Evolutionary conservation across 2,888 invertebrate genomes (phyloP), one percentile per base, ranked within the genome.

Genomic region (Mesorhabditis belari): DNA sequence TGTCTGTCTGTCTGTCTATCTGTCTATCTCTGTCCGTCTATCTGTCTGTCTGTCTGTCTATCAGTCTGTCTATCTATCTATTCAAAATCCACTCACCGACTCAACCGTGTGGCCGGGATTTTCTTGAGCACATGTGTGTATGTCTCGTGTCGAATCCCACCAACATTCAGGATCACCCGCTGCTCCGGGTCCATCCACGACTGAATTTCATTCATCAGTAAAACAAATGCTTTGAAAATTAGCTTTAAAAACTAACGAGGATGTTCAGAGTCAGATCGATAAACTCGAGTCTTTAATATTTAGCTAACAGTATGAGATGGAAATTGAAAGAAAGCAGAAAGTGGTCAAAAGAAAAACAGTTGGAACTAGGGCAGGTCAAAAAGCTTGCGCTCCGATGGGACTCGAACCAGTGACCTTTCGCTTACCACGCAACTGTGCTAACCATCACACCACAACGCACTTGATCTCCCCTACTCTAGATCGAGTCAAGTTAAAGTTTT

Each of bases 111-210:
- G 73, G 91, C 91, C 21, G 91, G 90, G 77, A 91, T 91, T 84
- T 91, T 91, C 85, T 90, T 91, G 70, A 91, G 85, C 49, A 90
- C 83, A 57, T 84, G 83, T 63, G 83, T 83, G 73, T 77, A 84
- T n/a, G 84, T 85, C 75, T 84, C 84, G 77, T 86, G 89, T 84
- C 90, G 87, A 82, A 92, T 91, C 69, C 92, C 92, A 70, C 92
- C 92, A 81, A 92, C 91, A 85, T 92, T 92, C 81, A 92, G 86
- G 83, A 92, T 75, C 80, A 92, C 91, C 81, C 92, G 87, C 84
- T 92, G 91, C 85, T 92, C 92, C 73, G 90, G 89, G 87, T 91
- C 90, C 77, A 77, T 77, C 73, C 74, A 77, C 54, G 73, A 70
- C 77, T 76, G 65, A 66, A 75, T 68, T 50, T 26, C 5, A n/a